Evolutionary conservation across 1,140 invertebrate genomes (phyloP), one percentile per base, ranked within the genome.

Genomic region (Harpegnathos saltator): DNA sequence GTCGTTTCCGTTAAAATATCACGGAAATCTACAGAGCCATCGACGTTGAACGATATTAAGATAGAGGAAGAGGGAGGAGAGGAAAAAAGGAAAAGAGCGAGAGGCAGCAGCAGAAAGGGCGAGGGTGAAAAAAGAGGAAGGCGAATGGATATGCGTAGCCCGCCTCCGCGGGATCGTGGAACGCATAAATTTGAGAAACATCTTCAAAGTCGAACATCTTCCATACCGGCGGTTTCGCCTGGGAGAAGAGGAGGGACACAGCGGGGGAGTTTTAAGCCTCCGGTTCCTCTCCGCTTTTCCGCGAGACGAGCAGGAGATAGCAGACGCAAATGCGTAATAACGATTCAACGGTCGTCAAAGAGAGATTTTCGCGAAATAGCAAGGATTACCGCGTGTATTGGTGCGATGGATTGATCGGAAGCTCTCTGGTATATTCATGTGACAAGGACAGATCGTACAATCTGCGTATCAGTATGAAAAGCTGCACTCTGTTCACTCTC

Each of bases 121-220:
- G 56, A 29, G 3, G 7, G 56, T 17, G 33, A 24, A 69, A 44
- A 62, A 26, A 15, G 48, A 38, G 15, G 26, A 44, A 15, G 2
- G 17, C 5, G 44, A 17, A 81, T 33, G 56, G 33, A 69, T 65
- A 61, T 19, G 19, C 19, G 65, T 52, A 61, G n/a, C 44, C 68
- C 33, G 50, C 4, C 50, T 71, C 15, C 4, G 0, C 1, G 12
- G n/a, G 48, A 75, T 84, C 85, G 65, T 65, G 82, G 44, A 38
- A 58, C 48, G 75, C 75, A 84, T 82, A 52, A 84, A 87, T 74
- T 87, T 66, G 3, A 29, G 44, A 71, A 80, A 74, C 48, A 58
- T 56, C 33, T 38, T 33, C 14, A 17, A 69, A 62, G 56, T 26
- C 11, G 63, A 56, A 22, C 17, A 17, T 44, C 56, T 72, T 59